Evolutionary conservation across 2,888 invertebrate species (phyloP), one percentile per base, ranked within the genome.

Genomic region (Serrognathus titanus): DNA sequence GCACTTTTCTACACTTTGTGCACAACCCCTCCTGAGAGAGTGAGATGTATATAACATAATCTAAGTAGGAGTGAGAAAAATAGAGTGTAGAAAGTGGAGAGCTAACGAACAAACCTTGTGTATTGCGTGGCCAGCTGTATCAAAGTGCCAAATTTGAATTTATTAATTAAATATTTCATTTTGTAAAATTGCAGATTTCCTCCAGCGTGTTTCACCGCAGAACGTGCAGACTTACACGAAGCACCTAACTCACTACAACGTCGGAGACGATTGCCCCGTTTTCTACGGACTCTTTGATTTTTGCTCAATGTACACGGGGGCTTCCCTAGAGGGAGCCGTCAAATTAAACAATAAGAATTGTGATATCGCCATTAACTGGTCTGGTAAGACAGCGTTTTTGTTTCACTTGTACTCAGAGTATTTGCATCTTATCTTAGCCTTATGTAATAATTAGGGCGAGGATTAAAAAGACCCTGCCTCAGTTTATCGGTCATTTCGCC

Each of bases 351-450:
- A 95, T 69, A 90, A 94, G 72, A 88, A 89, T 62, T 94, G 94
- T 77, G 98, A 99, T 78, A 97, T 99, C 62, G 98, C 98, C 9
- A 91, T 99, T 40, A 99, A 99, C 77, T 99, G 99, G 99, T 94
- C 97, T 1, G 98, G 75, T 71, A 60, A 49, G 37, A 47, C 16
- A 16, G 16, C 16, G 16, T 16, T 16, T 16, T 16, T 3, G 16
- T 3, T 16, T 16, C 16, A 16, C 16, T 3, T 16, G 16, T 3
- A 16, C 16, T 16, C 1, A 16, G 16, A 16, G 16, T 16, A 16
- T 16, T 16, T 3, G 16, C 16, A 16, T 16, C 16, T 16, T 16
- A 3, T 16, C 3, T 16, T 16, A 16, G 3, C 16, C 2, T 16
- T 16, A 16, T 2, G 16, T 16, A 16, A n/a, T n/a, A n/a, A n/a